Evolutionary conservation across 1,140 invertebrate species (phyloP), one percentile per base, ranked within the genome.

Genomic region (Triops longicaudatus): DNA sequence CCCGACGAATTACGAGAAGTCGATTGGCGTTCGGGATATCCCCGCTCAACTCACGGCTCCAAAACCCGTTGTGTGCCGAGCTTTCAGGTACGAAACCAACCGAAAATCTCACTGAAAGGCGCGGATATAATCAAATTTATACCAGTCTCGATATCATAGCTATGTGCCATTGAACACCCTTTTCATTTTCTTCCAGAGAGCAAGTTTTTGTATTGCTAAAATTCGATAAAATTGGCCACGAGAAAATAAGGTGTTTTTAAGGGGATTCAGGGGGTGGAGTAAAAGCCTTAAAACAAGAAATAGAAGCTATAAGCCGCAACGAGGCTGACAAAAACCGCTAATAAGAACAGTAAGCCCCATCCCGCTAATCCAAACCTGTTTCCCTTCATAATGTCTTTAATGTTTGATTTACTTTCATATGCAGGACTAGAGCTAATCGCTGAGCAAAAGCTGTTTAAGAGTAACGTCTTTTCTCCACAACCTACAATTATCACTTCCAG

Each of bases 271-370:
- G 50, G 50, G 50, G 7, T 17, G 50, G 14, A 63, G 6, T 63
- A 63, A 63, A 63, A 63, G 50, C 9, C n/a, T 63, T 63, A 63
- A 63, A 63, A 63, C 50, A 63, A n/a, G 50, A 63, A 63, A 63
- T 63, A 63, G 4, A 63, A 63, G 50, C 50, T 63, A 22, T 22
- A 63, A 63, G 50, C 50, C 50, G 22, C 22, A 17, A 63, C 50
- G 17, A 63, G 50, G 50, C 50, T 22, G 50, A 63, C 5, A 22
- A 63, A 63, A 63, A 63, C 50, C 50, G 17, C 50, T 1, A 63
- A 12, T 63, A 63, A 63, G 9, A 22, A 63, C 17, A 63, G 6
- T 10, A 63, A 63, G 14, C 50, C 50, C 50, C 14, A n/a, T 63
- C 50, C 22, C 22, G 14, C 50, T 63, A 63, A 63, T 63, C 50